Conservation (phyloP, 2,888 invertebrate species). For the Eumerus sabulonum region DNA sequence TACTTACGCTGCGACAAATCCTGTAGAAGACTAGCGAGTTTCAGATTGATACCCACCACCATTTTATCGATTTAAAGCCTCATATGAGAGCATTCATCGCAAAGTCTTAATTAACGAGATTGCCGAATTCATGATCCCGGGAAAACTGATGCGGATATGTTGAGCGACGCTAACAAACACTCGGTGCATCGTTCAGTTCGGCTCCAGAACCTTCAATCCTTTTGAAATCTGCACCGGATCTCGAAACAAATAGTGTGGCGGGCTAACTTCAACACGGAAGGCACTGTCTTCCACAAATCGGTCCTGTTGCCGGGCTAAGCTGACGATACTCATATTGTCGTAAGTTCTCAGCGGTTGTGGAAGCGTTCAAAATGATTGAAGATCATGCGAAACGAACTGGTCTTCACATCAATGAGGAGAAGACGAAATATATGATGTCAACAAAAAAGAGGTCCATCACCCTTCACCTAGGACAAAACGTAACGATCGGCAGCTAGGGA, state of each 20-base stretch:
- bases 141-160: not conserved
- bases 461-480: too few species aligned
- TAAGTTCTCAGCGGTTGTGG: too few species aligned
- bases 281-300: not conserved
- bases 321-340: not conserved
- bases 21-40: not conserved
- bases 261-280: not conserved
- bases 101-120: not conserved
- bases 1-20: constrained; percentile 3
- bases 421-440: too few species aligned
- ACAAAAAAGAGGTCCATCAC: too few species aligned
- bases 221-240: not conserved
- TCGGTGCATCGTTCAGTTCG: not conserved
- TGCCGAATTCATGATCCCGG: not conserved
- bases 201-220: not conserved
- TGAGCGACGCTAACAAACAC: not conserved
- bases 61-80: not conserved
- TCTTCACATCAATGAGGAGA: too few species aligned
- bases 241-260: not conserved
- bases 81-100: constrained; percentile 1
- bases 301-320: not conserved
- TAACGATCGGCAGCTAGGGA: too few species aligned
- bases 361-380: too few species aligned
- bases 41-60: not conserved
- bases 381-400: too few species aligned